A percentile compares a stretch with the other conserved stretches of the same genome.
These are phyloP conservation scores for Neoseiulus cucumeris DNA, from an alignment of 1,140 invertebrate species.

Conservation along the genomic window DNA sequence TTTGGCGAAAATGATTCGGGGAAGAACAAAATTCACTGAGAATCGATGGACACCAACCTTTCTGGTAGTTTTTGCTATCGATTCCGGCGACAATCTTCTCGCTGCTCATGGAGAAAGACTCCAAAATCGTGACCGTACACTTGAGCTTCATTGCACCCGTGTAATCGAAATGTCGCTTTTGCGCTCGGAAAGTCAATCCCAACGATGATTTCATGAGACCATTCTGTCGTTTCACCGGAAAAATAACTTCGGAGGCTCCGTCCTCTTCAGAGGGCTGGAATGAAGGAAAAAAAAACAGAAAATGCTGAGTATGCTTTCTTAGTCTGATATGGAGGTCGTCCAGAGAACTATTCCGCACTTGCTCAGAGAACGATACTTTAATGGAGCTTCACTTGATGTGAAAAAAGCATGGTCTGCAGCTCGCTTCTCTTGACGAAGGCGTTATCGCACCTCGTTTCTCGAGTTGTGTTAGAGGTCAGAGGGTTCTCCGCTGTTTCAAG, in stretches of 20 bases:
- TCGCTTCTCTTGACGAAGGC: too few species aligned
- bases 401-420: too few species aligned
- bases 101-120: constrained; percentile 21
- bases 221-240: constrained; percentile 15
- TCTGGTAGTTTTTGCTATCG: not conserved
- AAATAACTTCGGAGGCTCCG: not conserved
- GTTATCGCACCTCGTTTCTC: too few species aligned
- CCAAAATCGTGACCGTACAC: constrained; percentile 19
- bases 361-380: too few species aligned
- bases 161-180: constrained; percentile 16
- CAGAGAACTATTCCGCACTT: too few species aligned
- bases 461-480: too few species aligned
- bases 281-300: not conserved
- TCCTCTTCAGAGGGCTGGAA: constrained; percentile 9
- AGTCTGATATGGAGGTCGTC: too few species aligned
- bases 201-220: constrained; percentile 16
- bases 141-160: constrained; percentile 20
- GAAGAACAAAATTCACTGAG: too few species aligned
- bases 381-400: too few species aligned
- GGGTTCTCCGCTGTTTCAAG: too few species aligned
- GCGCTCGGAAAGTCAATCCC: constrained; percentile 17
- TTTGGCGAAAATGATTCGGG: too few species aligned
- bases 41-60: not conserved
- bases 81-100: constrained; percentile 20
- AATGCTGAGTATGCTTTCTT: not conserved